Base-by-base conservation (phyloP, 2,113 vertebrate species). In the Microcebus tavaratra region DNA sequence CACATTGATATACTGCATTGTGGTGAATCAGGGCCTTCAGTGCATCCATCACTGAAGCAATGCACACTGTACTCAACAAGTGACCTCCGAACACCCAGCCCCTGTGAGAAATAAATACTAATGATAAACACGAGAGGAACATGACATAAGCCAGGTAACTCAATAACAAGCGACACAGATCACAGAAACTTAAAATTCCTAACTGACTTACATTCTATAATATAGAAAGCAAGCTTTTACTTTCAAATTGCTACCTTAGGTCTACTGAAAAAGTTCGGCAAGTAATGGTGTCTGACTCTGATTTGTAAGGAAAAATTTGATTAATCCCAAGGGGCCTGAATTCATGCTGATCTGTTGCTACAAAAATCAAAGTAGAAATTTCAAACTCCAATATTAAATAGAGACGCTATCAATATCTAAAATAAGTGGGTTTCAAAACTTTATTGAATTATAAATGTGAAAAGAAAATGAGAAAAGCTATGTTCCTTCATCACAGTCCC, bases 391-490 rank as follows among this genome's bases (percentile, higher is more conserved):
- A 20, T 57, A 96, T 89, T 85, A 91, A 80, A 78, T 25, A 68
- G 55, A 70, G 18, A 84, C 55, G 39, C 65, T 81, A 92, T 63
- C 73, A 94, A 86, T 57, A 67, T 8, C n/a, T 95, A 78, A 75
- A 73, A 93, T 73, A 72, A 95, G 80, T 15, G 15, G n/a, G 13
- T 34, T 91, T 89, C 14, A 82, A 59, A 93, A 93, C 31, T 39
- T 94, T 85, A 55, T 57, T 91, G n/a, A 57, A 68, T 75, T 95
- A 55, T 87, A 93, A 92, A 90, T 90, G n/a, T 73, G 70, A 92
- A 76, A 94, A 86, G 45, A 87, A 84, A 93, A 93, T 70, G 14
- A 92, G 53, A 96, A 92, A 89, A 75, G 25, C 6, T 81, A 27
- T 94, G 23, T 63, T 92, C 13, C 50, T 95, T 86, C 39, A 91